phyloP scores from a whole-genome alignment of 2,888 invertebrate species.

The Xestoiulus laeticollis region DNA sequence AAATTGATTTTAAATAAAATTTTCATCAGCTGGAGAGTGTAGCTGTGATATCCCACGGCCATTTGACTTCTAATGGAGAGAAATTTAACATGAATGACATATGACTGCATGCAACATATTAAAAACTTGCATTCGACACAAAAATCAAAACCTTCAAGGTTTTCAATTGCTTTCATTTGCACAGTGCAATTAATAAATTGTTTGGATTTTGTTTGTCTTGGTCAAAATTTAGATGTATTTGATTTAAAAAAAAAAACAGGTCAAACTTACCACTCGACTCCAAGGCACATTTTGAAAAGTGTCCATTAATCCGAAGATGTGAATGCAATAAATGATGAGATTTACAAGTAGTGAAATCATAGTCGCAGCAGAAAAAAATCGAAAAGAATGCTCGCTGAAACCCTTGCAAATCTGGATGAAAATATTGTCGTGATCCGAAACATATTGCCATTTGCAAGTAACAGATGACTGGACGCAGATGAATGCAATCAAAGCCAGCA shows the following conservation, averaged over 20 bases:
- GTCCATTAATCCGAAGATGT: not conserved
- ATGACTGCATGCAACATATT: slow-evolving; percentile 56
- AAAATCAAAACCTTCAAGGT: slow-evolving; percentile 30
- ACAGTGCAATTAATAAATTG: too few relatives aligned
- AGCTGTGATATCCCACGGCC: slow-evolving; percentile 46
- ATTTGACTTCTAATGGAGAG: slow-evolving; percentile 53
- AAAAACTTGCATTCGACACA: slow-evolving; percentile 53
- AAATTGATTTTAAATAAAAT: too few relatives aligned
- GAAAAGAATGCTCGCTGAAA: not conserved
- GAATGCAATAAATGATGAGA: not conserved
- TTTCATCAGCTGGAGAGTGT: slow-evolving; percentile 48
- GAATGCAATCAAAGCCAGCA: not conserved
- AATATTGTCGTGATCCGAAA: not conserved
- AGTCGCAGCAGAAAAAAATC: not conserved
- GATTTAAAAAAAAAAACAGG: too few relatives aligned
- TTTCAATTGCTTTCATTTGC: too few relatives aligned
- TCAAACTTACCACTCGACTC: not conserved
- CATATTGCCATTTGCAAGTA: not conserved
- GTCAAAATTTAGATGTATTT: too few relatives aligned
- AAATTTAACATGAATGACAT: slow-evolving; percentile 45
- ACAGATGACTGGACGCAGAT: not conserved
- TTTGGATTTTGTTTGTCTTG: too few relatives aligned
- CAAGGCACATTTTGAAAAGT: not conserved
- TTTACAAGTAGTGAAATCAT: not conserved
- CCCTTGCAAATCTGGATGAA: not conserved